Base-by-base conservation (phyloP, 2,113 vertebrate genomes). In the Platichthys flesus region DNA sequence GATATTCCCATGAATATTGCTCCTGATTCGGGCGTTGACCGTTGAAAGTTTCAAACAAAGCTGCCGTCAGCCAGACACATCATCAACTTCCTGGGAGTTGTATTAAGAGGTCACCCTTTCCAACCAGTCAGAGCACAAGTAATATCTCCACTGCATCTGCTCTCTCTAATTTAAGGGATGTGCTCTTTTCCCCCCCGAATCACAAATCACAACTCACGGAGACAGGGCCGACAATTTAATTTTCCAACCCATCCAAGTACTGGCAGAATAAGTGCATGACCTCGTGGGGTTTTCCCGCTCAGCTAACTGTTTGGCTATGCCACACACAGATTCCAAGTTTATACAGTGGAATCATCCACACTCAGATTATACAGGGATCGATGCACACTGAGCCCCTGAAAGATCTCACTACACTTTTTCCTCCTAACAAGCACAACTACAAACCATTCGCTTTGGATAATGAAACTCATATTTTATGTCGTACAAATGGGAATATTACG, bases 341-440 rank as follows among this genome's bases (percentile, higher is more conserved):
- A 74, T 69, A 24, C 63, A 60, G 58, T 73, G 63, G 72, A 76
- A 77, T 76, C 56, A 57, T 74, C 66, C 65, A 56, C 73, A 66
- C 72, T 76, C 76, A 80, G 72, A 83, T 83, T 70, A 76, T 56
- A 55, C 60, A 60, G 63, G 69, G 69, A 77, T 76, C 71, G 67
- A 55, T 82, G 76, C 51, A 78, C 67, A 68, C 26, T 66, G 61
- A 79, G 57, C 72, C 45, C 45, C 23, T 26, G 26, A 67, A 78
- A 81, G 31, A 65, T 75, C 64, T 76, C 57, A 56, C 21, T 58
- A 52, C 14, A 16, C 16, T 35, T 74, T 67, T 64, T 3, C 66
- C 66, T 40, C 54, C 49, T 31, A 49, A 58, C 9, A 74, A 71
- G 35, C 49, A 79, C 58, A 62, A 69, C 24, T 74, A 45, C 20